Conservation (phyloP, 1,140 invertebrate species). For the Galendromus occidentalis region DNA sequence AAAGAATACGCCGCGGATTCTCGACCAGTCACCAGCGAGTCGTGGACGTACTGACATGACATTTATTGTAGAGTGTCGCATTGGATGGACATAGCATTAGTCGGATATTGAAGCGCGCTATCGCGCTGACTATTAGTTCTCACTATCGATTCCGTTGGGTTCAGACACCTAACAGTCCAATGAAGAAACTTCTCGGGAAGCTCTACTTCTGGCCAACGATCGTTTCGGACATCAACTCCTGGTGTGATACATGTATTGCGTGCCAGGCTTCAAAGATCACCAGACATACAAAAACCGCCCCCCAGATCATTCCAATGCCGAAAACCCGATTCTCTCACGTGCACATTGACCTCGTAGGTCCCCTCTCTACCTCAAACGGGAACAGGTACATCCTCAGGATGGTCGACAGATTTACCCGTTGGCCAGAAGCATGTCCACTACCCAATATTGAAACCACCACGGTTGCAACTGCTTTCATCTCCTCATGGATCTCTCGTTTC, state of each 20-base stretch:
- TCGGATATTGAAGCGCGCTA: no score
- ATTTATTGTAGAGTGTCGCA: no score
- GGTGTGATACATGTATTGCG: not conserved
- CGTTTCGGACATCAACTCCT: not conserved
- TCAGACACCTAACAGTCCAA: no score
- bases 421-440: slow-evolving; percentile 28
- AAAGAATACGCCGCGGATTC: no score
- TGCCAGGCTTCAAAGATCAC: slow-evolving; percentile 15
- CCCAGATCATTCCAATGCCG: no score
- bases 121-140: no score
- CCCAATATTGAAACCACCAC: slow-evolving; percentile 26
- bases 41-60: no score
- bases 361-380: slow-evolving; percentile 24
- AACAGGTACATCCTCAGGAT: slow-evolving; percentile 27
- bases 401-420: slow-evolving; percentile 30
- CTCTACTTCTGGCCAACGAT: slow-evolving; percentile 12
- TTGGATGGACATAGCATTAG: no score
- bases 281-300: slow-evolving; percentile 11
- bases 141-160: no score
- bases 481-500: slow-evolving; percentile 25
- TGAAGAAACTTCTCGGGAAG: not conserved
- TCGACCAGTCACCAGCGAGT: no score
- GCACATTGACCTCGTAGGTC: slow-evolving; percentile 33
- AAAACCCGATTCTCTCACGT: slow-evolving; percentile 25
- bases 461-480: slow-evolving; percentile 23